These are phyloP conservation scores for Luffia ferchaultella DNA, from an alignment of 2,888 invertebrate genomes.

Conservation along the genomic window DNA sequence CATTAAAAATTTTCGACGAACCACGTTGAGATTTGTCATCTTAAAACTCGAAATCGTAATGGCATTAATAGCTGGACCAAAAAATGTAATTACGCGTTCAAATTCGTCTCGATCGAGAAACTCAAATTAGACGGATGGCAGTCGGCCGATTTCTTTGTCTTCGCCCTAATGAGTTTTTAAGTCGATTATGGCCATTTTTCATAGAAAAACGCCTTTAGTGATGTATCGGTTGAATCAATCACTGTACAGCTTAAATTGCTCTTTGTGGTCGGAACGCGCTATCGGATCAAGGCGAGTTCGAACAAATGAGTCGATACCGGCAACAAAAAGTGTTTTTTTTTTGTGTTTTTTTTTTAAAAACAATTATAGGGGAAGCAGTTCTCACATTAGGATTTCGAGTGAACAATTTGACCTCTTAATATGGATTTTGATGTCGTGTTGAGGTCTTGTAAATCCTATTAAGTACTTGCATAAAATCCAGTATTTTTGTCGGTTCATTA, in stretches of 20 bases:
- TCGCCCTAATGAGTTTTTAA: slow-evolving; percentile 65
- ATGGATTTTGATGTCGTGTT: no score
- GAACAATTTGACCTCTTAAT: no score
- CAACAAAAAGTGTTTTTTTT: not conserved
- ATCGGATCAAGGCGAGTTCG: slow-evolving; percentile 11
- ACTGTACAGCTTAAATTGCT: slow-evolving; percentile 55
- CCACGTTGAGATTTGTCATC: not conserved
- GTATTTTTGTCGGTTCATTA: no score
- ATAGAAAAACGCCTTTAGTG: slow-evolving; percentile 66
- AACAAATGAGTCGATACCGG: slow-evolving; percentile 10
- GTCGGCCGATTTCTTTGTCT: slow-evolving; percentile 61
- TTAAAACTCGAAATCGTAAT: slow-evolving; percentile 15
- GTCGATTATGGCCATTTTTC: slow-evolving; percentile 67
- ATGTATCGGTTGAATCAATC: slow-evolving; percentile 64
- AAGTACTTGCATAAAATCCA: no score
- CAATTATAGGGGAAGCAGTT: no score
- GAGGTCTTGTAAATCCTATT: no score
- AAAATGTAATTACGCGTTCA: slow-evolving; percentile 51
- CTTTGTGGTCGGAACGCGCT: slow-evolving; percentile 26
- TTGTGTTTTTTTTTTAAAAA: no score
- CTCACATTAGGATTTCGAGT: not conserved
- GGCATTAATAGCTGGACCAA: slow-evolving; percentile 33
- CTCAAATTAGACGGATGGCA: slow-evolving; percentile 61
- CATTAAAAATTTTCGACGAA: not conserved
- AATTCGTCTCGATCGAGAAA: slow-evolving; percentile 59